phyloP scores from a whole-genome alignment of 2,888 invertebrate genomes.

The Eumerus sabulonum region DNA sequence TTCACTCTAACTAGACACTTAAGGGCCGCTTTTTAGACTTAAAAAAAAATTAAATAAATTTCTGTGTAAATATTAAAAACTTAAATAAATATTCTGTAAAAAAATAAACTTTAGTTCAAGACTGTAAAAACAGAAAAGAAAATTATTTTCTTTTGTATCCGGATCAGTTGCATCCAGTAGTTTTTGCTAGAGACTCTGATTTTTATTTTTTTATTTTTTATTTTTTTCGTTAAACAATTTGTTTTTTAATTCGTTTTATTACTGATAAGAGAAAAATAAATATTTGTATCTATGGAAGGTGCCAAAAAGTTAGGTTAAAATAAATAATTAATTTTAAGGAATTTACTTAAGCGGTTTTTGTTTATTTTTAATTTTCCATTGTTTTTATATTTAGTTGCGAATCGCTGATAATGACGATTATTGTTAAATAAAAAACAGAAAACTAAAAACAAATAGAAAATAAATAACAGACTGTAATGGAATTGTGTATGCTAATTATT shows the following conservation, averaged over 20 bases:
- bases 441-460: not conserved
- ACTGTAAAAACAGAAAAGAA: not conserved
- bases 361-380: constrained; percentile 1
- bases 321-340: constrained; percentile 46
- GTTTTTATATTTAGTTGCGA: not conserved
- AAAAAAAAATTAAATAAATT: constrained; percentile 5
- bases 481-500: constrained; percentile 34
- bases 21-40: constrained; percentile 9
- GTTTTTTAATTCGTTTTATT: constrained; percentile 26
- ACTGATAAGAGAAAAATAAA: constrained; percentile 1
- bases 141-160: not conserved
- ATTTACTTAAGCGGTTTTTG: constrained; percentile 28
- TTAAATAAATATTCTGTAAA: not conserved
- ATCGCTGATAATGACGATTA: constrained; percentile 15
- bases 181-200: not conserved
- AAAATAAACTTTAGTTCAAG: not conserved
- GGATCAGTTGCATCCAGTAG: not conserved
- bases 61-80: not conserved
- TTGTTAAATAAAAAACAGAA: constrained; percentile 19
- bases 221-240: constrained; percentile 6
- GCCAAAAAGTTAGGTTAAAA: constrained; percentile 45
- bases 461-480: not conserved
- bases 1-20: too few relatives aligned
- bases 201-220: not conserved
- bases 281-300: constrained; percentile 22